Conservation (phyloP, 2,888 invertebrate species). For the Argyresthia goedartella region DNA sequence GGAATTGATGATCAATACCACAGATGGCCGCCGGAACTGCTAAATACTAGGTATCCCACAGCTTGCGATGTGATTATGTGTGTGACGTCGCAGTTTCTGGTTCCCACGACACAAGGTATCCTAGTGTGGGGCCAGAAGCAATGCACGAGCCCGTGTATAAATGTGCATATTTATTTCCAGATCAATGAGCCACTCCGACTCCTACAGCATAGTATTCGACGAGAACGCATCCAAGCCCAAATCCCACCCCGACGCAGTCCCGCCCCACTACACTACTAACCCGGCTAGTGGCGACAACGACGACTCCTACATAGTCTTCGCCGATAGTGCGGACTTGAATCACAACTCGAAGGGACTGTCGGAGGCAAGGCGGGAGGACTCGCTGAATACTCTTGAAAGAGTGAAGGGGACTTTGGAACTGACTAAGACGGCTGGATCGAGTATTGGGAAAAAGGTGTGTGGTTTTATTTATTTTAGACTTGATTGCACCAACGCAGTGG, state of each 20-base stretch:
- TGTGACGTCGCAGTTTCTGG: no score
- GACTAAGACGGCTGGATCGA: conserved; percentile 29
- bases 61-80: no score
- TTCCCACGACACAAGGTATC: no score
- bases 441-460: conserved; percentile 33
- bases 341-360: conserved; percentile 14
- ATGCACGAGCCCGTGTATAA: no score
- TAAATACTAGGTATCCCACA: no score
- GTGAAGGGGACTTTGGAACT: conserved; percentile 38
- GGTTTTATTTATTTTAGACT: not conserved
- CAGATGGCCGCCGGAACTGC: no score
- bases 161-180: conserved; percentile 19
- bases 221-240: conserved; percentile 30
- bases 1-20: no score
- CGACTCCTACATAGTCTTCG: conserved; percentile 52
- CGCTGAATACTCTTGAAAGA: conserved; percentile 36
- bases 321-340: conserved; percentile 21
- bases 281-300: conserved; percentile 24
- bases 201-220: conserved; percentile 56
- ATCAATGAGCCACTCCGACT: conserved; percentile 59
- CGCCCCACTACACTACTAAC: conserved; percentile 5
- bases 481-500: no score
- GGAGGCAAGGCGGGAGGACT: conserved; percentile 24
- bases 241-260: conserved; percentile 4
- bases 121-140: no score